A percentile compares a stretch with the other conserved stretches of the same genome.
Conservation (phyloP, 1,140 invertebrate genomes). For the Nasonia longicornis region DNA sequence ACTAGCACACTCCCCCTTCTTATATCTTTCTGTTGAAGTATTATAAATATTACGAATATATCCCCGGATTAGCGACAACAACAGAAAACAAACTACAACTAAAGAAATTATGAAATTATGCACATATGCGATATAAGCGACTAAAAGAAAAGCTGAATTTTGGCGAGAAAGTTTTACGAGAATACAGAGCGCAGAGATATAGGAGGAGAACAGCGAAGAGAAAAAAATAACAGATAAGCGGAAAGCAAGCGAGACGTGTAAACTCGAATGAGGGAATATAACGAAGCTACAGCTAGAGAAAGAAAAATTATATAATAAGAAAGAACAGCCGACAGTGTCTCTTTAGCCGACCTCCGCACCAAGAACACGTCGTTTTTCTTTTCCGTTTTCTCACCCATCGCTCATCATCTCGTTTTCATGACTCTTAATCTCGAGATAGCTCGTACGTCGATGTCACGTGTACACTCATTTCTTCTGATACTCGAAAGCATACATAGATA, state of each 20-base stretch:
- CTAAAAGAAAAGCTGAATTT: conserved; percentile 34
- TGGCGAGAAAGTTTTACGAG: conserved; percentile 50
- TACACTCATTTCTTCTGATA: conserved; percentile 22
- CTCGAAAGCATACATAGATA: background rate
- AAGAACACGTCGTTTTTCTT: conserved; percentile 36
- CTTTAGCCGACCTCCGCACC: conserved; percentile 34
- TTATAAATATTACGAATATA: conserved; percentile 46
- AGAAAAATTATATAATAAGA: conserved; percentile 43
- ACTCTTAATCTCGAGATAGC: conserved; percentile 11
- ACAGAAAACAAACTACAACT: conserved; percentile 43
- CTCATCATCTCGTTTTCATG: conserved; percentile 28
- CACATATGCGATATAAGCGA: background rate
- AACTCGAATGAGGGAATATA: conserved; percentile 11
- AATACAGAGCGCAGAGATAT: conserved; percentile 36
- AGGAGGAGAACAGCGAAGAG: conserved; percentile 41
- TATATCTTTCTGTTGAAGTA: conserved; percentile 46
- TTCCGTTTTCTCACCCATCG: conserved; percentile 30
- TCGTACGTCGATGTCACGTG: background rate
- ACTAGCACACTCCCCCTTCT: conserved; percentile 49
- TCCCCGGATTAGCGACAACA: conserved; percentile 35
- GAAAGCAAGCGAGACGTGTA: conserved; percentile 35
- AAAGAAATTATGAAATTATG: conserved; percentile 37
- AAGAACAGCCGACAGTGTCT: conserved; percentile 29
- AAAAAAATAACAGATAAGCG: conserved; percentile 32
- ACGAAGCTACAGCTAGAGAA: background rate